These are phyloP conservation scores for Alcedo atthis DNA, from an alignment of 2,797 vertebrate genomes.

Conservation along the genomic window DNA sequence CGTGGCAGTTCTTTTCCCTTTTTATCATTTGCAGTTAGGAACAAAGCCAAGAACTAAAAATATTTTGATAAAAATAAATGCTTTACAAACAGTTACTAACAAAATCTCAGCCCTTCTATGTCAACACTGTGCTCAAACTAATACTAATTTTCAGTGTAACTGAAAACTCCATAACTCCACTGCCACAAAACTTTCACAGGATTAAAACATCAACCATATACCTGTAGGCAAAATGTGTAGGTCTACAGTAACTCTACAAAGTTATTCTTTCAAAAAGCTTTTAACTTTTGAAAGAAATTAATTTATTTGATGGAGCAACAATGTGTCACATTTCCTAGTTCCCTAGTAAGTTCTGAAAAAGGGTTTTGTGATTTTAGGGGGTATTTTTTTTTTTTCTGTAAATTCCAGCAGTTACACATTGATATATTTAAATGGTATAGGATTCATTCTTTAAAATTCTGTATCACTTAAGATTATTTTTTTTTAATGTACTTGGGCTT, in stretches of 20 bases:
- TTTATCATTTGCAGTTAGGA: constrained; percentile 51
- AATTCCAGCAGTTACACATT: background rate
- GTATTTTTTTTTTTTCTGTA: background rate
- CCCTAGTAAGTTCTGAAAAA: background rate
- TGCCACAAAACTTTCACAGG: background rate
- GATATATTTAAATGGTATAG: background rate
- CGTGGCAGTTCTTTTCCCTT: constrained; percentile 19
- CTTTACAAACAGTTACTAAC: constrained; percentile 45
- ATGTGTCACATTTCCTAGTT: background rate
- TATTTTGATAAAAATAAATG: constrained; percentile 63
- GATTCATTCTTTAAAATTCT: background rate
- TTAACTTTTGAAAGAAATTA: background rate
- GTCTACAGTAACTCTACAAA: background rate
- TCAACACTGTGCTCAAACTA: constrained; percentile 22
- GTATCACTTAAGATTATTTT: background rate
- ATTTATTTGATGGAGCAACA: background rate
- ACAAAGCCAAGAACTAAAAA: constrained; percentile 53
- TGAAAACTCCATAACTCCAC: background rate
- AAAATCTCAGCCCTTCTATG: constrained; percentile 33
- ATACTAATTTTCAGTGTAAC: constrained; percentile 5
- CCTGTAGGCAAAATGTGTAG: background rate
- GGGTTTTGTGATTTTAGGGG: background rate
- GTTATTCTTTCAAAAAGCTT: background rate
- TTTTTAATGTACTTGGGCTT: background rate
- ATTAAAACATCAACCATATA: background rate